Conservation (phyloP, 2,113 vertebrate genomes). For the Protobothrops mucrosquamatus region DNA sequence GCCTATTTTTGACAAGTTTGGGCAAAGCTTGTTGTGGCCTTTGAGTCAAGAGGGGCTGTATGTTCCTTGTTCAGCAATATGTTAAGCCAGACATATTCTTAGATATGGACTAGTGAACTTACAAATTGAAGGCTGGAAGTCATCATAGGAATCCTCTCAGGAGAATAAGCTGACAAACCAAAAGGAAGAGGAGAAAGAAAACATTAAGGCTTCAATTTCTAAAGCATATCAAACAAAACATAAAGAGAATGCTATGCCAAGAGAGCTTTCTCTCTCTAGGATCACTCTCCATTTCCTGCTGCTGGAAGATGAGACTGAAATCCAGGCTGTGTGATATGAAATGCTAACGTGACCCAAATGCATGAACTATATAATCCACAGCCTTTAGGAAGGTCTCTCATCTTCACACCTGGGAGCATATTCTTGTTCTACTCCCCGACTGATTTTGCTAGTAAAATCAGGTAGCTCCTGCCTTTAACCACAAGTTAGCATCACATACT, state of each 20-base stretch:
- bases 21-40: background rate
- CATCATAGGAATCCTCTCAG: background rate
- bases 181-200: background rate
- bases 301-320: conserved; percentile 52
- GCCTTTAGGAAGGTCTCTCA: conserved; percentile 67
- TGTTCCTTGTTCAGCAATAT: background rate
- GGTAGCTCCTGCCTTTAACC: conserved; percentile 46
- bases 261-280: conserved; percentile 35
- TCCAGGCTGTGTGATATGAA: conserved; percentile 49
- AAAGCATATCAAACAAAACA: background rate
- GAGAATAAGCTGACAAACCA: background rate
- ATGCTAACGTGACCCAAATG: conserved; percentile 71
- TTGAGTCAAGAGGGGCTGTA: background rate
- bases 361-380: conserved; percentile 66
- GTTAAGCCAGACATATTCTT: background rate
- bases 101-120: background rate
- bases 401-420: conserved; percentile 47
- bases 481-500: conserved; percentile 20
- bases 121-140: background rate
- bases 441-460: conserved; percentile 61
- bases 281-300: conserved; percentile 37
- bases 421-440: conserved; percentile 52
- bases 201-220: background rate
- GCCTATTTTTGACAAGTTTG: background rate
- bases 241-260: background rate